Percentiles rank a stretch among this genome's conserved stretches.
Evolutionary conservation across 2,888 invertebrate genomes (phyloP).

Genomic region (Cosmorhoe ocellata): DNA sequence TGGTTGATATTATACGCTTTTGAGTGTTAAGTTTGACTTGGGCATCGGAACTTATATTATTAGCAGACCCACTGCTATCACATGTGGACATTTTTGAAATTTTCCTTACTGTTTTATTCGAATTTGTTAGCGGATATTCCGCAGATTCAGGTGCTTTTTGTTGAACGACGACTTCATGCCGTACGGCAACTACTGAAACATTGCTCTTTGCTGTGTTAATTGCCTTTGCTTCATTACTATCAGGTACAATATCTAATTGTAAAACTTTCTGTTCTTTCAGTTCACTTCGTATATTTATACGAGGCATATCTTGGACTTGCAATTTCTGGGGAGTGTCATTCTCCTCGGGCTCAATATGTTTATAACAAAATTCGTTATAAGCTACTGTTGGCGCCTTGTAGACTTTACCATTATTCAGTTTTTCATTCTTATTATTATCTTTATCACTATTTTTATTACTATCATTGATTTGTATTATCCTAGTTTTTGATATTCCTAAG

Average conservation of each 20-base stretch:
- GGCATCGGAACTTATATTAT: slow-evolving; percentile 55
- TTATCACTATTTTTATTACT: slow-evolving; percentile 40
- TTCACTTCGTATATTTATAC: slow-evolving; percentile 76
- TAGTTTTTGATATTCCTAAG: slow-evolving; percentile 57
- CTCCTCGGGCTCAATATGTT: slow-evolving; percentile 52
- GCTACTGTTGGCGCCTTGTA: slow-evolving; percentile 49
- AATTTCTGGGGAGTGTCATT: slow-evolving; percentile 44
- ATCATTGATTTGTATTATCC: slow-evolving; percentile 60
- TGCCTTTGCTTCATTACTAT: slow-evolving; percentile 38
- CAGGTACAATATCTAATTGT: slow-evolving; percentile 74
- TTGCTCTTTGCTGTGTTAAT: slow-evolving; percentile 46
- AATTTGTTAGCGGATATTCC: slow-evolving; percentile 19
- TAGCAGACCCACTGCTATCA: slow-evolving; percentile 66
- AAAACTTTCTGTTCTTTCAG: slow-evolving; percentile 76
- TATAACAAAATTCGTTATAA: slow-evolving; percentile 63
- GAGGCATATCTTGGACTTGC: slow-evolving; percentile 74
- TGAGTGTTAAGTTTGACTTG: slow-evolving; percentile 44
- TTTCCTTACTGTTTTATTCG: slow-evolving; percentile 49
- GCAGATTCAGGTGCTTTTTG: slow-evolving; percentile 18
- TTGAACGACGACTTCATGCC: slow-evolving; percentile 42
- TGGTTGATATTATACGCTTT: slow-evolving; percentile 37
- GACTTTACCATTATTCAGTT: slow-evolving; percentile 46
- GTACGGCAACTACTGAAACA: slow-evolving; percentile 56
- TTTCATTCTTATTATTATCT: slow-evolving; percentile 41
- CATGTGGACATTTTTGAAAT: slow-evolving; percentile 62